Base-by-base conservation (phyloP, 1,140 invertebrate genomes). In the Bombus haemorrhoidalis region DNA sequence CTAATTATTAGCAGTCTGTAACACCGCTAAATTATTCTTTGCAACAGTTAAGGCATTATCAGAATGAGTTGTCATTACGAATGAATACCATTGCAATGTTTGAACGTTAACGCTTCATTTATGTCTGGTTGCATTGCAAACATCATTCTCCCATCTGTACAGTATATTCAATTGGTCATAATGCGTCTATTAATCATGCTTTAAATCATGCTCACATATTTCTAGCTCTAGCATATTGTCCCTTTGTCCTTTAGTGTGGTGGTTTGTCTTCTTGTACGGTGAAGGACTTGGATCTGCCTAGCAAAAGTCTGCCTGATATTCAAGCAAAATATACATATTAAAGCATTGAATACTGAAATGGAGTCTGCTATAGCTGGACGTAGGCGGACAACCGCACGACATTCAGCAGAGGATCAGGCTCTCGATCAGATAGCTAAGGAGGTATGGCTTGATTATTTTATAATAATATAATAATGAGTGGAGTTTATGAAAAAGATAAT, bases 371-470 rank as follows among this genome's bases (percentile, higher is more conserved):
- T 97, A 89, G 96, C 96, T 88, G 97, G 97, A 92, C 95, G 98
- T 91, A 96, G 97, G 91, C 96, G 97, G 86, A 96, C 96, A 86
- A 96, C 96, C 87, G 96, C 96, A 74, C 97, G 97, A 92, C 97
- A 97, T 91, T 97, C 97, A 91, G 97, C 97, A 57, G 98, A 98
- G 94, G 98, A 98, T 95, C 97, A 98, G 93, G 98, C 98, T 64
- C 95, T 98, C 78, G 98, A 98, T 96, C 97, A 98, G 95, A 98
- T 98, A 92, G 98, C 98, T 78, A 98, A 98, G 96, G 98, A 98
- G 97, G 98, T 98, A 95, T 95, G 89, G 81, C 43, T 37, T 81
- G 62, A 81, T 86, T 66, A 82, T 72, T 69, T 83, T 86, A 74
- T 43, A 57, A 81, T 13, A 71, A 71, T 25, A 12, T 13, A 15